These are phyloP conservation scores for Emmelina monodactyla DNA, from an alignment of 2,888 invertebrate species.

Conservation along the genomic window DNA sequence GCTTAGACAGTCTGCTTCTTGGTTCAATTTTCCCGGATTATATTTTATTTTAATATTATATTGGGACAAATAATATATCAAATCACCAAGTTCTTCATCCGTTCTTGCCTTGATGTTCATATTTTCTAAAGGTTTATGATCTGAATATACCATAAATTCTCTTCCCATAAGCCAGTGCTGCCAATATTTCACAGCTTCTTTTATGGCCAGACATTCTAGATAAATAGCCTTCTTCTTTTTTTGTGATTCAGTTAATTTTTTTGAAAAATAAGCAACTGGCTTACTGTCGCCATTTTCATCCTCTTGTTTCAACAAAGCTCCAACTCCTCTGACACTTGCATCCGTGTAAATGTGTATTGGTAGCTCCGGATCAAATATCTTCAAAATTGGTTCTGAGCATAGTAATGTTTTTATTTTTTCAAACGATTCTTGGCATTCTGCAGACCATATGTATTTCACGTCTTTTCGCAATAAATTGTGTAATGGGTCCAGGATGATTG, in stretches of 20 bases:
- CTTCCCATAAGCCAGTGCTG: conserved; percentile 16
- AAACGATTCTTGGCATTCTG: conserved; percentile 15
- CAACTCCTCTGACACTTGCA: conserved; percentile 16
- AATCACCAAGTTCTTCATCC: conserved; percentile 19
- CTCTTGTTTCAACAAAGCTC: conserved; percentile 18
- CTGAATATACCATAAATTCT: too few relatives aligned
- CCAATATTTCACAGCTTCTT: conserved; percentile 16
- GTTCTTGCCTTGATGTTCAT: too few relatives aligned
- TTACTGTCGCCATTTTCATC: conserved; percentile 14
- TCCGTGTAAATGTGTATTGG: conserved; percentile 20
- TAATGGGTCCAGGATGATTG: conserved; percentile 18
- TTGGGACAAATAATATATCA: conserved; percentile 21
- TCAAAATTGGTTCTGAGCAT: conserved; percentile 15
- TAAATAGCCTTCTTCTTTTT: conserved; percentile 16
- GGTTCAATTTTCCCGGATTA: conserved; percentile 4
- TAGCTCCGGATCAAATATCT: conserved; percentile 17
- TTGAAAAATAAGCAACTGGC: conserved; percentile 15
- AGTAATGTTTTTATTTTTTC: conserved; percentile 13
- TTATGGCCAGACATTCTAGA: conserved; percentile 16
- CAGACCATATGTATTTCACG: conserved; percentile 15
- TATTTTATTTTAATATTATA: conserved; percentile 20
- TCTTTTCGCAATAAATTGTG: conserved; percentile 19
- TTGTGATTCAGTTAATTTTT: conserved; percentile 14
- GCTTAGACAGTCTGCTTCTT: too few relatives aligned
- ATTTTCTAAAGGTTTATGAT: conserved; percentile 14